Evolutionary conservation across 2,113 vertebrate genomes (phyloP).

Genomic region (Nyctibius bracteatus): DNA sequence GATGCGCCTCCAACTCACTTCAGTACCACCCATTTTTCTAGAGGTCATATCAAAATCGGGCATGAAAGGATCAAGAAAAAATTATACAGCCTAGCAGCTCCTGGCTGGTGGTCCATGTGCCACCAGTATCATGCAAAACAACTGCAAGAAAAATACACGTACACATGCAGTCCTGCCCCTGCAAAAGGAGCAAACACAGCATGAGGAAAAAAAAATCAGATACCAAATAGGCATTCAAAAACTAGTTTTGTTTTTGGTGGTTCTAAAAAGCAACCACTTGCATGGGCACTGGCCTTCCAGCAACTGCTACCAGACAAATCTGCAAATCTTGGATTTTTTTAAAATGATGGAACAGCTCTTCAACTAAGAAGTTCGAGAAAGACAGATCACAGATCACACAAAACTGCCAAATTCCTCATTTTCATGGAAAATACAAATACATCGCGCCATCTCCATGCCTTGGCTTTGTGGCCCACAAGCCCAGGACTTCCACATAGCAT

Average conservation of each 20-base stretch:
- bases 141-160: neutral
- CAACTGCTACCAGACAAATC: neutral
- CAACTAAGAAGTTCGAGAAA: neutral
- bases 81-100: neutral
- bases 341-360: neutral
- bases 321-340: neutral
- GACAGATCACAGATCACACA: neutral
- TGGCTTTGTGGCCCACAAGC: neutral
- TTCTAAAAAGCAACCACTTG: neutral
- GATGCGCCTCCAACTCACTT: neutral
- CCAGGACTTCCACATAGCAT: neutral
- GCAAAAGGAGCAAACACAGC: neutral
- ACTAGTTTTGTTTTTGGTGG: neutral
- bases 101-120: neutral
- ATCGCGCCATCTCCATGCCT: fast-evolving
- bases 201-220: too few relatives aligned
- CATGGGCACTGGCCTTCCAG: neutral
- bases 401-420: neutral
- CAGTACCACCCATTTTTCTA: neutral
- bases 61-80: neutral
- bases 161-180: neutral
- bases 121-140: neutral
- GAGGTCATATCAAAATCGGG: neutral
- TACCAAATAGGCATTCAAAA: neutral
- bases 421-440: neutral